Conservation (phyloP, 2,888 invertebrate genomes). For the Incurvaria masculella region DNA sequence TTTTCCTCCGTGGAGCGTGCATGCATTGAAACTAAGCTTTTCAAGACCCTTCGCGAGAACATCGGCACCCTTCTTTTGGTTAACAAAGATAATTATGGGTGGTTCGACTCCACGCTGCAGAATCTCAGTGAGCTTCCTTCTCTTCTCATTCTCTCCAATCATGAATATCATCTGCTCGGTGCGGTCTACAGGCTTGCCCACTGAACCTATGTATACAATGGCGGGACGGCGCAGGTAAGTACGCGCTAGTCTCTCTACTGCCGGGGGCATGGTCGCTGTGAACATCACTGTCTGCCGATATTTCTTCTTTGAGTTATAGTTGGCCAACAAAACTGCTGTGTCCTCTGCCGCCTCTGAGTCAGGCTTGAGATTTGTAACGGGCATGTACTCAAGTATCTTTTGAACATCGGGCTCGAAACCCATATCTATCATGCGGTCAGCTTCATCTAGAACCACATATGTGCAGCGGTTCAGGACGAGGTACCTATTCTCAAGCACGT, state of each 20-base stretch:
- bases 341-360: slow-evolving; percentile 99
- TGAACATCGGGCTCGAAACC: slow-evolving; percentile 99
- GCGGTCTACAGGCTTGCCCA: slow-evolving; percentile 96
- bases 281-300: slow-evolving; percentile 99
- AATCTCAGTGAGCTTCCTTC: slow-evolving; percentile 93
- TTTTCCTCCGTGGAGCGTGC: slow-evolving; percentile 98
- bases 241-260: slow-evolving; percentile 93
- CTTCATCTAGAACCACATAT: slow-evolving; percentile 94
- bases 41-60: slow-evolving; percentile 95
- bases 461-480: slow-evolving; percentile 96
- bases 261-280: slow-evolving; percentile 99
- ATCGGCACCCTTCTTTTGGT: slow-evolving; percentile 99
- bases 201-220: slow-evolving; percentile 95
- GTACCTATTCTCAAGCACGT: slow-evolving; percentile 97
- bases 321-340: slow-evolving; percentile 82
- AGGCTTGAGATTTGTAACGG: slow-evolving; percentile 96
- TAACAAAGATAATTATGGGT: slow-evolving; percentile 99
- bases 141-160: slow-evolving; percentile 93
- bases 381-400: slow-evolving; percentile 96
- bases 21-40: slow-evolving; percentile 94
- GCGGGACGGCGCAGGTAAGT: slow-evolving; percentile 94
- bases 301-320: slow-evolving; percentile 95
- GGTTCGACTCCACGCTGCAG: slow-evolving; percentile 87
- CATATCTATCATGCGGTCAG: slow-evolving; percentile 99
- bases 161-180: slow-evolving; percentile 97